Evolutionary conservation across 2,888 invertebrate genomes (phyloP).

Genomic region (Geotrupes spiniger): DNA sequence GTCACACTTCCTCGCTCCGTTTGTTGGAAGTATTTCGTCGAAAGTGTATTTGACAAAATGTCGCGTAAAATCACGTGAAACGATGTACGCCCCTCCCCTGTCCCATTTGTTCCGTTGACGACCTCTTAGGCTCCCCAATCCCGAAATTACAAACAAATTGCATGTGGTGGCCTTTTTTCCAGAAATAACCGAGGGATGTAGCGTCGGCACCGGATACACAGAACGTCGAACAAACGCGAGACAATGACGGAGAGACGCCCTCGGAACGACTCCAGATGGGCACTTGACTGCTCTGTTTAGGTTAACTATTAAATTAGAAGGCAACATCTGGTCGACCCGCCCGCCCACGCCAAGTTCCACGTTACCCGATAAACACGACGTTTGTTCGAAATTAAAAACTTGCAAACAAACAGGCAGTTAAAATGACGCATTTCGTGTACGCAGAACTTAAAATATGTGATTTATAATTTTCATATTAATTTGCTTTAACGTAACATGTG

Average conservation of each 20-base stretch:
- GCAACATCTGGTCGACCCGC: constrained; percentile 15
- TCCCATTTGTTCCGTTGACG: no score
- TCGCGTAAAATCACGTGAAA: no score
- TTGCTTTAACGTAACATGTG: no score
- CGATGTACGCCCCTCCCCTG: no score
- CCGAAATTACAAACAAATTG: not conserved
- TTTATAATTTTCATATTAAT: no score
- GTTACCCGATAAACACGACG: constrained; percentile 3
- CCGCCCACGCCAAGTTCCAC: constrained; percentile 7
- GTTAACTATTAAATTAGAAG: constrained; percentile 27
- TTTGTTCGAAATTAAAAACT: constrained; percentile 1
- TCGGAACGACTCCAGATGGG: constrained; percentile 25
- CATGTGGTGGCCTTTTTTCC: constrained; percentile 4
- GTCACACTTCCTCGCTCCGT: no score
- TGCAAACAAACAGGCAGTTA: constrained; percentile 1
- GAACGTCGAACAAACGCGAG: constrained; percentile 4
- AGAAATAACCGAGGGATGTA: not conserved
- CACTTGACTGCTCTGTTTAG: constrained; percentile 28
- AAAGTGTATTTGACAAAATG: no score
- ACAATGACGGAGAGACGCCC: constrained; percentile 3
- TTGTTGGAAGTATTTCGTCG: no score
- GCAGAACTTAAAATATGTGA: no score
- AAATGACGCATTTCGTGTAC: no score
- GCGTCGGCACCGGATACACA: constrained; percentile 5
- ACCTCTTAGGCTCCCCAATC: not conserved